Evolutionary conservation across 2,797 vertebrate species (phyloP).

Genomic region (Rallus crepitans): DNA sequence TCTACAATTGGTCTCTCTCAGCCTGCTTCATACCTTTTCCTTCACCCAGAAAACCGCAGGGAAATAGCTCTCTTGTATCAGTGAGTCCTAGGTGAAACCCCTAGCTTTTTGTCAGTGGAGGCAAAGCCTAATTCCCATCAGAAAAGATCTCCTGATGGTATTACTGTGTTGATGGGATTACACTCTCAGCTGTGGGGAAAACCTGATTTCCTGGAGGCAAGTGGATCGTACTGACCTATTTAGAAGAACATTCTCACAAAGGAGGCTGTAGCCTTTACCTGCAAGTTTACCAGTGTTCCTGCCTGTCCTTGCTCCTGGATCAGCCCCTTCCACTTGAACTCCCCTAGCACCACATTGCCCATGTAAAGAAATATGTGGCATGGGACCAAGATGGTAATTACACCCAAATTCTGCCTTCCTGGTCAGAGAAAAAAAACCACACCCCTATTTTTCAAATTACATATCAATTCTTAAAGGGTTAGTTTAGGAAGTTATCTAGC

Average conservation of each 20-base stretch:
- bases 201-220: not conserved
- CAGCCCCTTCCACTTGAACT: not conserved
- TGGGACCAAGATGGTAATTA: not conserved
- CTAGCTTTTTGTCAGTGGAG: not conserved
- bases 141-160: not conserved
- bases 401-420: not conserved
- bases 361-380: fast-evolving
- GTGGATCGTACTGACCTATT: not conserved
- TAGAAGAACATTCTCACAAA: not conserved
- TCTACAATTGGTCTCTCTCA: not conserved
- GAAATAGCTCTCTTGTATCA: not conserved
- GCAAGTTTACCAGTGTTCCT: not conserved
- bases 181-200: not conserved
- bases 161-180: slow-evolving; percentile 20
- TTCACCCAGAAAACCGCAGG: not conserved
- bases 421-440: not conserved
- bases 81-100: not conserved
- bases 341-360: not conserved
- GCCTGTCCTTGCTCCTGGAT: not conserved
- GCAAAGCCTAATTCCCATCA: not conserved
- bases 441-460: not conserved
- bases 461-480: not conserved
- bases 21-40: not conserved
- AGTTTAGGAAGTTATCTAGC: not conserved
- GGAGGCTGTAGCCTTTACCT: not conserved